Base-by-base conservation (phyloP, 1,140 invertebrate species). In the Ptiloglossa arizonensis region DNA sequence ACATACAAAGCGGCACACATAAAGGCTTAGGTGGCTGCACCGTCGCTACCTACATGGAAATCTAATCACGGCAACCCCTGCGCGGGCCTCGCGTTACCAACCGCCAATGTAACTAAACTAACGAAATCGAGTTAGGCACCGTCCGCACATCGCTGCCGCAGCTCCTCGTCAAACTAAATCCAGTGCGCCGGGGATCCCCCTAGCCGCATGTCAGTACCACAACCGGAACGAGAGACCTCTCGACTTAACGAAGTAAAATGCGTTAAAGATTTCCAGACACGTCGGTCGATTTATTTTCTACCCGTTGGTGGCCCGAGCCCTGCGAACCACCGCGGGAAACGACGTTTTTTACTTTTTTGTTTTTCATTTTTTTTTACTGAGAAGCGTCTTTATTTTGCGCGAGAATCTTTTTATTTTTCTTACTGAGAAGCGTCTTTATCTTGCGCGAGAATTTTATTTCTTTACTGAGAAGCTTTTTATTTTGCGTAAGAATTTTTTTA, bases 71-170 rank as follows among this genome's bases (percentile, higher is more conserved):
- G 86, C 89, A 87, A 72, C 89, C 89, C 89, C 80, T 87, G 73
- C 85, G 87, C 64, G 68, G 62, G 88, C 88, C 75, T 87, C 88
- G 87, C 86, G 86, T 89, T 89, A 89, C 89, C 87, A 89, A 87
- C 89, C 89, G 83, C 89, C 88, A 72, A 90, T 90, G 89, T 90
- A 90, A 90, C 89, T 90, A 90, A 90, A 90, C 89, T 90, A 90
- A 90, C 89, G 81, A 90, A 90, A 90, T 90, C 83, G 89, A 90
- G 89, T 90, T 90, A 90, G 86, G 84, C 77, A 77, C 82, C 85
- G 81, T 80, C 82, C 88, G 88, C 87, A 78, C 86, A 81, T 87
- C 81, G 86, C 88, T 79, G 81, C 81, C 79, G 77, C 83, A 82
- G 86, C 84, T 89, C 85, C 88, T 89, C 86, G 87, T 90, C 88